Conservation (phyloP, 2,113 vertebrate genomes). For the Ivindomyrus marchei region DNA sequence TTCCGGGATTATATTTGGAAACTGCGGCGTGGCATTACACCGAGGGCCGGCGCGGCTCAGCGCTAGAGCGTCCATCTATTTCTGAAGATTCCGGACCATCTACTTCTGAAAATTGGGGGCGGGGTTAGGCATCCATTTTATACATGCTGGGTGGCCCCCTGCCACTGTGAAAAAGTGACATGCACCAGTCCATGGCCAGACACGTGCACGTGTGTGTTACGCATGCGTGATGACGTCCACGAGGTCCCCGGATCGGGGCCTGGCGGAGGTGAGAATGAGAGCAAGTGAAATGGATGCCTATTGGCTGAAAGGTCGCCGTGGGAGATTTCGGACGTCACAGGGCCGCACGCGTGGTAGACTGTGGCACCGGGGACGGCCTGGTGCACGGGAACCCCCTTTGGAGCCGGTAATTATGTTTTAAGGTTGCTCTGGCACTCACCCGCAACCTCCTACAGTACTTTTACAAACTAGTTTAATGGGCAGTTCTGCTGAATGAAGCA, state of each 20-base stretch:
- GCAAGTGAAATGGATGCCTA: not conserved
- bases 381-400: not conserved
- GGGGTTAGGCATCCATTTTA: not conserved
- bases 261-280: not conserved
- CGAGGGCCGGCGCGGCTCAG: not conserved
- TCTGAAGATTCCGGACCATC: not conserved
- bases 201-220: not conserved
- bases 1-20: slow-evolving; percentile 9
- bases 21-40: not conserved
- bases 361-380: not conserved
- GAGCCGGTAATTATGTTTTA: not conserved
- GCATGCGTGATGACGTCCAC: not conserved
- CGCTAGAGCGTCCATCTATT: not conserved
- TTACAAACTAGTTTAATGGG: not conserved
- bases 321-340: not conserved
- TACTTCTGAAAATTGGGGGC: not conserved
- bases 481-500: not conserved
- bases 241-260: not conserved
- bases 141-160: not conserved
- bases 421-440: not conserved
- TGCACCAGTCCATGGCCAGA: not conserved
- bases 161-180: not conserved
- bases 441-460: not conserved
- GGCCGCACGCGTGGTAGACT: not conserved
- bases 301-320: not conserved